Percentiles rank a stretch among this genome's conserved stretches.
phyloP scores from a whole-genome alignment of 2,797 vertebrate genomes.

The Chromobotia macracanthus region DNA sequence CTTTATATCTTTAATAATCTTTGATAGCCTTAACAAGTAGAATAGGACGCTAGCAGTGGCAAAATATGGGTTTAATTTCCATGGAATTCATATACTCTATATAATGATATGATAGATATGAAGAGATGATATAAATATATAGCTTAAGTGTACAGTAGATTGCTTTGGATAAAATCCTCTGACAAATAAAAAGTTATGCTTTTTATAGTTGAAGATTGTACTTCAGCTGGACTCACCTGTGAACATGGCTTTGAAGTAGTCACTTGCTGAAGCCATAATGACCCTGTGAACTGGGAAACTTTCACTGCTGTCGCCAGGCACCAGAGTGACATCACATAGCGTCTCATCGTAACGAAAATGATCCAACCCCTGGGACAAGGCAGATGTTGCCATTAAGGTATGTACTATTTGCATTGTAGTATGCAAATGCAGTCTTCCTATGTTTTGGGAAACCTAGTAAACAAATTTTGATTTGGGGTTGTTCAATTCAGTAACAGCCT shows the following conservation, averaged over 20 bases:
- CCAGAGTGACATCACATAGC: constrained; percentile 79
- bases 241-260: constrained; percentile 87
- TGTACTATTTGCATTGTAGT: background rate
- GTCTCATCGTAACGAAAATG: constrained; percentile 71
- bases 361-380: constrained; percentile 71
- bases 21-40: no score
- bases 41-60: no score
- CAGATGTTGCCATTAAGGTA: background rate
- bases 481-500: no score
- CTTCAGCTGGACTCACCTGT: constrained; percentile 70
- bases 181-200: no score
- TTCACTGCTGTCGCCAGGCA: constrained; percentile 78
- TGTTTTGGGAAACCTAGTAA: background rate
- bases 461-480: background rate
- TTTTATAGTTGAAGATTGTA: background rate
- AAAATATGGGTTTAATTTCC: no score
- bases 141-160: no score
- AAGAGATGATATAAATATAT: no score
- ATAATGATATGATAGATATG: no score
- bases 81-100: no score
- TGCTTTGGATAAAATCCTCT: no score
- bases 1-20: no score
- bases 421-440: background rate
- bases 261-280: constrained; percentile 82
- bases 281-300: constrained; percentile 80